phyloP scores from a whole-genome alignment of 2,888 invertebrate species.

The Ditula angustiorana region DNA sequence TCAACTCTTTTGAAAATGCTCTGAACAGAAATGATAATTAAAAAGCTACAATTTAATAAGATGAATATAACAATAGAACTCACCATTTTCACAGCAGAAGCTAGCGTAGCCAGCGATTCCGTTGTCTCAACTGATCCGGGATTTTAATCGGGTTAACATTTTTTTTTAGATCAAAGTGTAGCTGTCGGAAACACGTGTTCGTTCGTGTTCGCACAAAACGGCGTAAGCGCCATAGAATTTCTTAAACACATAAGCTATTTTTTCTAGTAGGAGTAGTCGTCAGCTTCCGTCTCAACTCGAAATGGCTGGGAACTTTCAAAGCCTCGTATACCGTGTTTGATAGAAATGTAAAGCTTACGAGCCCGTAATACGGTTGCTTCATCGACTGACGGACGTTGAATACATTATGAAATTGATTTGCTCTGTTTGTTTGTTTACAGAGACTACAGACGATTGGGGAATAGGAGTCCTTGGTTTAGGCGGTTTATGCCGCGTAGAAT shows the following conservation, averaged over 20 bases:
- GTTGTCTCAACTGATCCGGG: constrained; percentile 11
- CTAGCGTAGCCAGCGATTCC: constrained; percentile 18
- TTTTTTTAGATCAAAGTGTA: constrained; percentile 34
- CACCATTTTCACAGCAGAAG: constrained; percentile 16
- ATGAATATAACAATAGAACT: constrained; percentile 4
- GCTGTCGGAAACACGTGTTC: constrained; percentile 22
- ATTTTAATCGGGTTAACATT: constrained; percentile 17
- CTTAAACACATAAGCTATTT: not conserved
- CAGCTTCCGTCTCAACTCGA: not conserved
- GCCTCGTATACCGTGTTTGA: not conserved
- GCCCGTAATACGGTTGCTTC: too few species aligned
- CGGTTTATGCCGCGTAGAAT: too few species aligned
- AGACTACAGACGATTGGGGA: too few species aligned
- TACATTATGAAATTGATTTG: too few species aligned
- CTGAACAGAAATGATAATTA: not conserved
- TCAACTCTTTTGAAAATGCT: not conserved
- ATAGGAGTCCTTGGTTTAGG: too few species aligned
- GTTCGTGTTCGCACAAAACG: constrained; percentile 7
- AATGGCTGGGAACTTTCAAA: not conserved
- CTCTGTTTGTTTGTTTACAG: too few species aligned
- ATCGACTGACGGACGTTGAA: too few species aligned
- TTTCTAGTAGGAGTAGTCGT: not conserved
- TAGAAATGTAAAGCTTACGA: too few species aligned
- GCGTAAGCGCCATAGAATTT: not conserved
- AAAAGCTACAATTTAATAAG: not conserved